Evolutionary conservation across 1,140 invertebrate species (phyloP).

Genomic region (Zaprionus camerounensis): DNA sequence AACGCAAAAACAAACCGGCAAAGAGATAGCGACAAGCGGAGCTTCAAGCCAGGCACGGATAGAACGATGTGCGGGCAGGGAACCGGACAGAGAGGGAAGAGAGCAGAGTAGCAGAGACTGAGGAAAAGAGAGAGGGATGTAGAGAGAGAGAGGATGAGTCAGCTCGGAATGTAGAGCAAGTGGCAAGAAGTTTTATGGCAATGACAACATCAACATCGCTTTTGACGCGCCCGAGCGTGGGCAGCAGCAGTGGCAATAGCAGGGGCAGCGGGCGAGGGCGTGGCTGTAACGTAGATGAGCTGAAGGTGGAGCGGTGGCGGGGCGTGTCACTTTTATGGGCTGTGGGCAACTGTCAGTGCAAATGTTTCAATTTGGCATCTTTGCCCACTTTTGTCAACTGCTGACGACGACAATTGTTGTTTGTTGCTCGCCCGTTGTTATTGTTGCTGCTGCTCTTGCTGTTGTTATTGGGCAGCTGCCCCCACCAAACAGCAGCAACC

Average conservation of each 20-base stretch:
- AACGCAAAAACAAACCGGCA: conserved; percentile 73
- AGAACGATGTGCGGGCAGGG: background rate
- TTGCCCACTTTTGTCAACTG: conserved; percentile 61
- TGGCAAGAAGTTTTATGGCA: conserved; percentile 79
- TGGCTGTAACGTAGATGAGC: background rate
- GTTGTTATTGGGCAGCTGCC: conserved; percentile 16
- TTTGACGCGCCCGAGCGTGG: background rate
- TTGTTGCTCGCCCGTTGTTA: conserved; percentile 45
- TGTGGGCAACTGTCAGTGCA: conserved; percentile 48
- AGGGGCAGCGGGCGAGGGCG: background rate
- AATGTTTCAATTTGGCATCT: conserved; percentile 79
- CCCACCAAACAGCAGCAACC: conserved; percentile 8
- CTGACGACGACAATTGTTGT: conserved; percentile 63
- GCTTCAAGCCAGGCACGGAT: background rate
- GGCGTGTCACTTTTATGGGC: conserved; percentile 49
- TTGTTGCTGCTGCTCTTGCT: conserved; percentile 10
- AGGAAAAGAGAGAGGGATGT: background rate
- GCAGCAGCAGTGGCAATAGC: conserved; percentile 18
- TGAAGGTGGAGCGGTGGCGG: background rate
- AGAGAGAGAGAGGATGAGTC: background rate
- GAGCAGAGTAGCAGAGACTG: too few species aligned
- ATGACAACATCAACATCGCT: conserved; percentile 50
- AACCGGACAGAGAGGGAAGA: background rate
- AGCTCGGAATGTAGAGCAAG: conserved; percentile 72
- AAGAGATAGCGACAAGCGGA: conserved; percentile 5